A percentile compares a stretch with the other conserved stretches of the same genome.
phyloP scores from a whole-genome alignment of 2,113 vertebrate species.

The Taurulus bubalis region DNA sequence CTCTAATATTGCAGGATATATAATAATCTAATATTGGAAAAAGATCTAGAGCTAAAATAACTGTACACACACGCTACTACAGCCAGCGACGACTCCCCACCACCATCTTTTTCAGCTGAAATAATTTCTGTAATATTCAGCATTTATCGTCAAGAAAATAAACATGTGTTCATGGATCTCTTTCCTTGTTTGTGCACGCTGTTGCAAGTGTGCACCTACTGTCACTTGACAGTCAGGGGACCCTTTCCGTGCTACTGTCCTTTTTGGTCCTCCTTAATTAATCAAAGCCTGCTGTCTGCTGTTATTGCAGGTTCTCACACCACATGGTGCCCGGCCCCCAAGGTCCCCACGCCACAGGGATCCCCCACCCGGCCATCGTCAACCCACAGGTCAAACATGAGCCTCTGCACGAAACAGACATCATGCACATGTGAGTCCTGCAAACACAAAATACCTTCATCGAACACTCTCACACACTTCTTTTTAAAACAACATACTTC shows the following conservation, averaged over 20 bases:
- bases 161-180: background rate
- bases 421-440: constrained; percentile 96
- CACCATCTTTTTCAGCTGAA: background rate
- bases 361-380: constrained; percentile 98
- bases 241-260: background rate
- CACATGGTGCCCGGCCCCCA: constrained; percentile 98
- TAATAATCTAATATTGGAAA: constrained; percentile 1
- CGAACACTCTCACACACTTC: constrained; percentile 2
- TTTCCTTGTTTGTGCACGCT: background rate
- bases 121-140: background rate
- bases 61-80: background rate
- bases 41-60: background rate
- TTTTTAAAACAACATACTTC: constrained; percentile 34
- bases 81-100: background rate
- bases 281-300: constrained; percentile 33
- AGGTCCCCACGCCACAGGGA: constrained; percentile 96
- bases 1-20: background rate
- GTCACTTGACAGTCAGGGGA: background rate
- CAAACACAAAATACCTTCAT: constrained; percentile 30
- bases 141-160: background rate
- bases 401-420: constrained; percentile 94
- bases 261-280: constrained; percentile 1
- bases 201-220: background rate
- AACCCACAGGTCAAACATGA: constrained; percentile 99
- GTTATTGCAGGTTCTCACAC: constrained; percentile 93